Conservation (phyloP, 2,113 vertebrate species). For the Limnothrissa miodon region DNA sequence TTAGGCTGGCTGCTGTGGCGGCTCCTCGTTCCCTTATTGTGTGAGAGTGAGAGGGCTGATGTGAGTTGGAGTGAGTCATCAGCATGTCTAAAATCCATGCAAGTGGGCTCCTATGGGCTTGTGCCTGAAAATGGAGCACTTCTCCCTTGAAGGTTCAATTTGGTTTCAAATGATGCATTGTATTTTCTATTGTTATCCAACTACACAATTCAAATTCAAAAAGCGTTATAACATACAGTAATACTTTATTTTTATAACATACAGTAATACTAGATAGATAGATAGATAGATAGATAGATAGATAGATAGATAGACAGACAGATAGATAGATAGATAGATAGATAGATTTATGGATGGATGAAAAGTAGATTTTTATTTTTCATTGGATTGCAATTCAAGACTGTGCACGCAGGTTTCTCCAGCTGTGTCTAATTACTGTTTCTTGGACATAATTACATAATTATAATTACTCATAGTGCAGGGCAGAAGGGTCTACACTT, state of each 20-base stretch:
- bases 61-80: not conserved
- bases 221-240: not conserved
- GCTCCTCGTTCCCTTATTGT: not conserved
- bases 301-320: too few relatives aligned
- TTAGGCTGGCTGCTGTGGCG: not conserved
- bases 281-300: too few relatives aligned
- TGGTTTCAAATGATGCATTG: not conserved
- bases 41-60: not conserved
- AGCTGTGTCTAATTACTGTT: not conserved
- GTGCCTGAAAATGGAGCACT: slow-evolving; percentile 4
- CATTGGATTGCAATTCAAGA: not conserved
- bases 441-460: slow-evolving; percentile 1
- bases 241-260: not conserved
- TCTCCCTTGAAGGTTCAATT: not conserved
- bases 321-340: too few relatives aligned
- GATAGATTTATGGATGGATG: not conserved
- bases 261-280: too few relatives aligned
- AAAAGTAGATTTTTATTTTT: not conserved
- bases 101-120: not conserved
- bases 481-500: not conserved
- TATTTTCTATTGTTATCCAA: not conserved
- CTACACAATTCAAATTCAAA: not conserved
- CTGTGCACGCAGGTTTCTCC: not conserved
- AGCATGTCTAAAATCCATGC: not conserved
- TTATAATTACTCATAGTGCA: not conserved